Evolutionary conservation across 2,888 invertebrate species (phyloP).

Genomic region (Boloria selene): DNA sequence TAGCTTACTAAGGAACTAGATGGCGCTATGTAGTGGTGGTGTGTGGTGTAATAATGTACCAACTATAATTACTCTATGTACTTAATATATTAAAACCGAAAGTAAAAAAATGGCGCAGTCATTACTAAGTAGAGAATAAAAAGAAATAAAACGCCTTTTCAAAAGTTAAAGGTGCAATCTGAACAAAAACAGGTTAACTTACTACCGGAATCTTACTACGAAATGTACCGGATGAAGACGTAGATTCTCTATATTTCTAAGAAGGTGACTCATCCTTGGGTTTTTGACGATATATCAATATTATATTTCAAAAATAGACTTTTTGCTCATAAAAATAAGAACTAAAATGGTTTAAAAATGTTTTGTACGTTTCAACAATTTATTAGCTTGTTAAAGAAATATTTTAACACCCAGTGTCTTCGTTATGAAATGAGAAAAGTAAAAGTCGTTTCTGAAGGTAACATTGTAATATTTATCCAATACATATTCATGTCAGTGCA

Average conservation of each 20-base stretch:
- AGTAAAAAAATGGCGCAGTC: not conserved
- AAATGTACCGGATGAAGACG: constrained; percentile 54
- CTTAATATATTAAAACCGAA: too few relatives aligned
- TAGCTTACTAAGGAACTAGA: too few relatives aligned
- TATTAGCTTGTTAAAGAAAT: constrained; percentile 19
- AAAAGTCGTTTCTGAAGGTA: constrained; percentile 16
- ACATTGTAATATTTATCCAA: not conserved
- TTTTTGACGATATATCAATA: constrained; percentile 15
- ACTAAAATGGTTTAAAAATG: not conserved
- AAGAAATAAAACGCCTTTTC: not conserved
- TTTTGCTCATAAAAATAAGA: not conserved
- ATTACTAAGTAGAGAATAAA: not conserved
- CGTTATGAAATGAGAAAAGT: constrained; percentile 24
- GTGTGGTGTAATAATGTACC: too few relatives aligned
- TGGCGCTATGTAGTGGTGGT: too few relatives aligned
- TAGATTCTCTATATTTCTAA: constrained; percentile 56
- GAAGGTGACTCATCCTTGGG: constrained; percentile 52
- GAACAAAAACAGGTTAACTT: constrained; percentile 6
- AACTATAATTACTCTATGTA: too few relatives aligned
- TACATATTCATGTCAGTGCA: not conserved
- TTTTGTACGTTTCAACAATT: constrained; percentile 15
- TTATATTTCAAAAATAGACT: not conserved
- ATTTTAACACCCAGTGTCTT: constrained; percentile 8
- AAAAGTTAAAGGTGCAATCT: not conserved
- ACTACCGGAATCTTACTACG: constrained; percentile 31